Evolutionary conservation across 2,113 vertebrate species (phyloP).

Genomic region (Anguilla rostrata): DNA sequence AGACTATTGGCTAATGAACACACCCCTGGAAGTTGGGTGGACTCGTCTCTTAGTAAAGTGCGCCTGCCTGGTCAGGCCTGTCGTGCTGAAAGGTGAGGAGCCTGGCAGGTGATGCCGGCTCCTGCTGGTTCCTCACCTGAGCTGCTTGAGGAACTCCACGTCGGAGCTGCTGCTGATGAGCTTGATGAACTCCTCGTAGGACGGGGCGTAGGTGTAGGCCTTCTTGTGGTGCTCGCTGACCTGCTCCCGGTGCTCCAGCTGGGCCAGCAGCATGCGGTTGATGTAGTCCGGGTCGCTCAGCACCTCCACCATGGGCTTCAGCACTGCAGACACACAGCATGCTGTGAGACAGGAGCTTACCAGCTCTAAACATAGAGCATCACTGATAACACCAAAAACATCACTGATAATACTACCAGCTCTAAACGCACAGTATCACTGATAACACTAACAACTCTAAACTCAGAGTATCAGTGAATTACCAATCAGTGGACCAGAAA

Average conservation of each 20-base stretch:
- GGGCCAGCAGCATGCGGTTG: slow-evolving; percentile 89
- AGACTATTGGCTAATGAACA: too few relatives aligned
- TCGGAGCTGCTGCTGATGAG: slow-evolving; percentile 92
- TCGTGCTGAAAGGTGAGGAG: background rate
- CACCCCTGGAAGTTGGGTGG: too few relatives aligned
- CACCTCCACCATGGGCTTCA: slow-evolving; percentile 89
- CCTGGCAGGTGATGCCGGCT: background rate
- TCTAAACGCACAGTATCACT: background rate
- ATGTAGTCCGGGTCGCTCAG: slow-evolving; percentile 96
- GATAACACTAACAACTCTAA: too few relatives aligned
- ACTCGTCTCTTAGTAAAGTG: too few relatives aligned
- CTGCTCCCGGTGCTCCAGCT: slow-evolving; percentile 92
- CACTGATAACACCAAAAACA: background rate
- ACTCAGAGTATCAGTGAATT: too few relatives aligned
- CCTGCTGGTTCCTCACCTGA: slow-evolving; percentile 74
- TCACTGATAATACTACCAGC: background rate
- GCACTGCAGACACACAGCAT: slow-evolving; percentile 63
- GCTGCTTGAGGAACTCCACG: slow-evolving; percentile 93
- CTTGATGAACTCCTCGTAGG: slow-evolving; percentile 98
- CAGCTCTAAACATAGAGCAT: background rate
- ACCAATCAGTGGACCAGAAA: too few relatives aligned
- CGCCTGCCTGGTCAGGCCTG: too few relatives aligned
- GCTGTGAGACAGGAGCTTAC: background rate
- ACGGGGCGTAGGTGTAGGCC: slow-evolving; percentile 94
- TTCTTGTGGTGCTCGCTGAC: slow-evolving; percentile 92